Conservation (phyloP, 1,140 invertebrate species). For the Leguminivora glycinivorella region DNA sequence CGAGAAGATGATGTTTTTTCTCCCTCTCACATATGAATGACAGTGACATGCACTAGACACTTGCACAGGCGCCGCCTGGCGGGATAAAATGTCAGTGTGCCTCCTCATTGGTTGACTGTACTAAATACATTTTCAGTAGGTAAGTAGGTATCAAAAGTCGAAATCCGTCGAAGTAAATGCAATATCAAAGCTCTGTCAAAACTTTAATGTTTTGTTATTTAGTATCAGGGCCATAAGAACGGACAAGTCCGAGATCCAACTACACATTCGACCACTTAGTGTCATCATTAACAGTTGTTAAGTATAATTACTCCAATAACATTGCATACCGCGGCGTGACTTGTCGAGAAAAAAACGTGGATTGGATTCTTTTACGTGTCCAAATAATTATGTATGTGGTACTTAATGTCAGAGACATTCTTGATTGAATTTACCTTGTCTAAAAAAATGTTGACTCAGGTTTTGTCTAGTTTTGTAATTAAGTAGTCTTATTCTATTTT, state of each 20-base stretch:
- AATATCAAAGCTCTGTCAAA: neutral
- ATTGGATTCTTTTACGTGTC: neutral
- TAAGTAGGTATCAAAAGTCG: no score
- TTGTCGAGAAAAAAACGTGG: slow-evolving; percentile 3
- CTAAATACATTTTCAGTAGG: no score
- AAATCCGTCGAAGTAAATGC: neutral
- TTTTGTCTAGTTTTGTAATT: neutral
- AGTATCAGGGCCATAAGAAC: neutral
- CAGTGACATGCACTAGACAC: no score
- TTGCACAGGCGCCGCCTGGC: no score
- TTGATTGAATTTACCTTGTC: neutral
- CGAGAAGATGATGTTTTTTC: no score
- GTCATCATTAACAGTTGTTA: slow-evolving; percentile 20
- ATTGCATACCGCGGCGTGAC: neutral
- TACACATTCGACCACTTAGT: slow-evolving; percentile 11
- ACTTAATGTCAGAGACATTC: neutral
- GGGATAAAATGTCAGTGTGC: no score
- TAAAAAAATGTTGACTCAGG: neutral
- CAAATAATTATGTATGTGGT: neutral
- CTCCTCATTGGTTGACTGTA: no score
- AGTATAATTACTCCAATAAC: slow-evolving; percentile 2
- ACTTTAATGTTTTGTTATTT: neutral
- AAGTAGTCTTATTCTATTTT: neutral
- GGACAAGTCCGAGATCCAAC: neutral
- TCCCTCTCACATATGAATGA: no score